phyloP scores from a whole-genome alignment of 2,797 vertebrate species.

The Rhinichthys osculus region DNA sequence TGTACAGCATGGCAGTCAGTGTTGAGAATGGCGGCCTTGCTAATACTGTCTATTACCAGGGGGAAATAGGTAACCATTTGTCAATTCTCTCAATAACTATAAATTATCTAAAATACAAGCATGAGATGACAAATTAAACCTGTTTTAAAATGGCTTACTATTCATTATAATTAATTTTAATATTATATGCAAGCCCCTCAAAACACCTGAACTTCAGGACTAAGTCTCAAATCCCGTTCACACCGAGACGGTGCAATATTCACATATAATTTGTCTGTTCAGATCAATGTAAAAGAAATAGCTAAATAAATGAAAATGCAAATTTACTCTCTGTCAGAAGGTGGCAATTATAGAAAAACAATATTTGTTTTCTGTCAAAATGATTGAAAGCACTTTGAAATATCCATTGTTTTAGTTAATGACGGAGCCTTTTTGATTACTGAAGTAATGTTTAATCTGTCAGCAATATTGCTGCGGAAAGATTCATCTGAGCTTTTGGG shows the following conservation, averaged over 20 bases:
- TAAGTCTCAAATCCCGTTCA: neutral
- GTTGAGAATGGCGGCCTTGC: constrained; percentile 72
- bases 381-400: no score
- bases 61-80: constrained; percentile 67
- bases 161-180: neutral
- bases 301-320: no score
- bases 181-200: neutral
- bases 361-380: no score
- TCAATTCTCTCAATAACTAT: neutral
- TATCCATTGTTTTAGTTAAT: no score
- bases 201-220: neutral
- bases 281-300: no score
- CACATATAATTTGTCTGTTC: no score
- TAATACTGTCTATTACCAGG: constrained; percentile 66
- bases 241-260: neutral
- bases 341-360: no score
- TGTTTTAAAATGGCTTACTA: neutral
- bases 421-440: no score
- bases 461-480: no score
- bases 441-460: no score
- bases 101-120: neutral
- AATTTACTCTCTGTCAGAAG: no score
- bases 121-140: neutral
- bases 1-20: constrained; percentile 79
- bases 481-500: no score